Evolutionary conservation across 1,140 invertebrate species (phyloP), one percentile per base, ranked within the genome.

Genomic region (Palaemon carinicauda): DNA sequence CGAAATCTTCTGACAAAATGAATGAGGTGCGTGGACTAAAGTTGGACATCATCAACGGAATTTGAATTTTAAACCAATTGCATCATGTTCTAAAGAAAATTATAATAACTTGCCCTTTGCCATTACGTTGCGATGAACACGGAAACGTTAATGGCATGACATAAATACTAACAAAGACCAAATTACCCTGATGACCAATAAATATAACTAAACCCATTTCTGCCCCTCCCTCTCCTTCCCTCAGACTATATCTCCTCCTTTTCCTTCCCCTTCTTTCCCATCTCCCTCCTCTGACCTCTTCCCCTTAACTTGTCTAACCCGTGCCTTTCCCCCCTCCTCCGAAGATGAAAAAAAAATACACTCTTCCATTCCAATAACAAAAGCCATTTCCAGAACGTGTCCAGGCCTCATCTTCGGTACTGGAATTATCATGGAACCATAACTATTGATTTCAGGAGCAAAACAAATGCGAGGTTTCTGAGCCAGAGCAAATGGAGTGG

Each of bases 21-120:
- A 52, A 17, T 29, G 41, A 51, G 33, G 12, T 65, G 77, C 60
- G 56, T 33, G 51, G 53, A 56, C 53, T 71, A 31, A 86, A 78
- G 83, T 86, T 86, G 83, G 83, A 86, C 83, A 86, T 86, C 83
- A 86, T 86, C 83, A 86, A 80, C 82, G 80, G 83, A 86, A 86
- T 86, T 86, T 86, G 83, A 86, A 86, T 86, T 86, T 86, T 86
- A 86, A 86, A 86, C 54, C 83, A 86, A 86, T 86, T 86, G 83
- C 83, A 77, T 80, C 75, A 41, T 24, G 56, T 71, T 53, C 83
- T 79, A 75, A 86, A 56, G 83, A 53, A 86, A 86, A 86, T 86
- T 80, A 86, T 80, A 86, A 86, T 86, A 86, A 86, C 77, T 86
- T 75, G 53, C 19, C 31, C 31, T 27, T 19, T 65, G 50, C 69